These are phyloP conservation scores for Puffinus mauretanicus DNA, from an alignment of 2,113 vertebrate genomes.

Conservation along the genomic window DNA sequence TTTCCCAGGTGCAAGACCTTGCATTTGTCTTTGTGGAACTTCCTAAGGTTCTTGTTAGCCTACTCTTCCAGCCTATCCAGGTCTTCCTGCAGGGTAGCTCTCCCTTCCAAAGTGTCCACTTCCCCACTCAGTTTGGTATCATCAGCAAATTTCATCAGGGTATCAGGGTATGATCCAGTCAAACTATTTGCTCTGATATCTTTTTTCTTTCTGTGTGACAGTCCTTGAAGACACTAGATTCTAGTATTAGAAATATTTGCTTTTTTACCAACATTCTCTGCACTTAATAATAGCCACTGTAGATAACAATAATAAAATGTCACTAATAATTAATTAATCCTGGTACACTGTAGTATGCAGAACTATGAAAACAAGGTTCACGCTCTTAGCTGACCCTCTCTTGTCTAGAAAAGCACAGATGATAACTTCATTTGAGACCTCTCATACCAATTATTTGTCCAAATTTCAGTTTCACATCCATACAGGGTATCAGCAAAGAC, in stretches of 20 bases:
- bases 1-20: not conserved
- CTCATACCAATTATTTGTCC: not conserved
- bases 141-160: not conserved
- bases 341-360: not conserved
- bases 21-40: not conserved
- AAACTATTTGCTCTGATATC: constrained; percentile 2
- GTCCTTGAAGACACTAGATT: not conserved
- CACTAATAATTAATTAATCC: not conserved
- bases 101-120: not conserved
- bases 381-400: not conserved
- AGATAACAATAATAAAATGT: not conserved
- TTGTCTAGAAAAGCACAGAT: not conserved
- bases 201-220: not conserved
- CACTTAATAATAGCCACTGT: not conserved
- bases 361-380: not conserved
- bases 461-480: not conserved
- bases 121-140: not conserved
- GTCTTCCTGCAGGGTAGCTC: not conserved
- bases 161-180: not conserved
- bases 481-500: not conserved
- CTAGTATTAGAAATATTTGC: not conserved
- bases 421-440: not conserved
- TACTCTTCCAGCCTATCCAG: not conserved
- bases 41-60: not conserved
- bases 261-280: not conserved